Evolutionary conservation across 1,140 invertebrate species (phyloP), one percentile per base, ranked within the genome.

Genomic region (Acromyrmex heyeri): DNA sequence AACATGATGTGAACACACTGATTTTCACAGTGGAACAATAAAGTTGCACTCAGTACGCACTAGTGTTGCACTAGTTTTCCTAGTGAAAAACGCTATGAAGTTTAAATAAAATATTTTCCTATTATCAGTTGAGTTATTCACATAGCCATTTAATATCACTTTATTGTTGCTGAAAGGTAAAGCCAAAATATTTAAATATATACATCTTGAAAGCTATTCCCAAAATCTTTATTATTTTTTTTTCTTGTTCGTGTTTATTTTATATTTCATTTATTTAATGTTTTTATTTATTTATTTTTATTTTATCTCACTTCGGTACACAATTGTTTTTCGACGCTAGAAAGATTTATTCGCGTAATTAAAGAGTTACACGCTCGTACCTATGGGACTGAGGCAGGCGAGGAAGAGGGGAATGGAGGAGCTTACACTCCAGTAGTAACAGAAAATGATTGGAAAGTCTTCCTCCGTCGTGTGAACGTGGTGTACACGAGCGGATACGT

Each of bases 391-490:
- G 38, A 3, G 34, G 1, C 18, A 27, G 30, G 10, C 14, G 62
- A 85, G 59, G 12, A 4, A 53, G 21, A 14, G n/a, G 10, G 16
- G 10, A 70, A 55, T 27, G 12, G 16, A 18, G 34, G 38, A 34
- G 48, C 16, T 48, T 53, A 53, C 38, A 12, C 53, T 38, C 38
- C 50, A 65, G 53, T 44, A 57, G 50, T 64, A 64, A 67, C 50
- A 72, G 57, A 72, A 50, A 86, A 59, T 64, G 73, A 86, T 88
- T 88, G 65, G 85, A 88, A 86, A 86, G 75, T 72, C 83, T 70
- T 75, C 73, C 73, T 55, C 65, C 5, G 18, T n/a, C 53, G 18
- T 12, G 50, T 21, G 48, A 75, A 65, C 65, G 65, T 67, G 57
- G 65, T 70, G 24, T 83, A 61, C 34, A 50, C 64, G 78, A 81